These are phyloP conservation scores for Habroteleia sp. DNA, from an alignment of 2,888 invertebrate species.

Conservation along the genomic window DNA sequence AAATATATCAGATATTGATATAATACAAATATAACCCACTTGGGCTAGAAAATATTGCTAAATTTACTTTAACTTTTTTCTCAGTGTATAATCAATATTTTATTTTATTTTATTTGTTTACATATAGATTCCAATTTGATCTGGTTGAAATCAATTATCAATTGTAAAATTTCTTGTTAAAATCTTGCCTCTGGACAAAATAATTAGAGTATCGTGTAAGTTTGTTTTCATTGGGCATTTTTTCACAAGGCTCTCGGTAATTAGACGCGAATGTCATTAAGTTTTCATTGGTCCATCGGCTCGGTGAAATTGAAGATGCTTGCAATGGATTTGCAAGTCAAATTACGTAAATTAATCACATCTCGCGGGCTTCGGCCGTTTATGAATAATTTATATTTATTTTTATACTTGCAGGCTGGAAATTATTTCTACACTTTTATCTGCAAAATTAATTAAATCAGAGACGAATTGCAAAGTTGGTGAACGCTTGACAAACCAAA, in stretches of 20 bases:
- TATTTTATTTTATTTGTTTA: neutral
- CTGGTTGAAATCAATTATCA: no score
- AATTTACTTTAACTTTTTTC: no score
- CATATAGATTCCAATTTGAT: no score
- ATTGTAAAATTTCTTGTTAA: no score
- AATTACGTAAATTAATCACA: conserved; percentile 60
- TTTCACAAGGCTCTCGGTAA: conserved; percentile 31
- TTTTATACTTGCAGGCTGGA: conserved; percentile 42
- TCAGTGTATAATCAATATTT: no score
- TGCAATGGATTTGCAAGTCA: conserved; percentile 58
- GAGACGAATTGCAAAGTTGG: conserved; percentile 17
- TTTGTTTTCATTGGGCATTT: conserved; percentile 26
- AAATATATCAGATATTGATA: no score
- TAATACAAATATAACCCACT: no score
- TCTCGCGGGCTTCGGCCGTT: conserved; percentile 52
- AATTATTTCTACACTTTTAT: conserved; percentile 57
- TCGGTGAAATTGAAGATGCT: conserved; percentile 57
- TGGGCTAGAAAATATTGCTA: no score
- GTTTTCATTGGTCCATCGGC: conserved; percentile 56
- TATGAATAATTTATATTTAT: conserved; percentile 63
- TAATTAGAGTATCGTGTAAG: neutral
- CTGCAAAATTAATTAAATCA: conserved; percentile 51
- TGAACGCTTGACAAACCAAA: conserved; percentile 51
- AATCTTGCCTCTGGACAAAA: no score
- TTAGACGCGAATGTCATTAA: conserved; percentile 55